phyloP scores from a whole-genome alignment of 2,113 vertebrate species.

The Menura novaehollandiae region DNA sequence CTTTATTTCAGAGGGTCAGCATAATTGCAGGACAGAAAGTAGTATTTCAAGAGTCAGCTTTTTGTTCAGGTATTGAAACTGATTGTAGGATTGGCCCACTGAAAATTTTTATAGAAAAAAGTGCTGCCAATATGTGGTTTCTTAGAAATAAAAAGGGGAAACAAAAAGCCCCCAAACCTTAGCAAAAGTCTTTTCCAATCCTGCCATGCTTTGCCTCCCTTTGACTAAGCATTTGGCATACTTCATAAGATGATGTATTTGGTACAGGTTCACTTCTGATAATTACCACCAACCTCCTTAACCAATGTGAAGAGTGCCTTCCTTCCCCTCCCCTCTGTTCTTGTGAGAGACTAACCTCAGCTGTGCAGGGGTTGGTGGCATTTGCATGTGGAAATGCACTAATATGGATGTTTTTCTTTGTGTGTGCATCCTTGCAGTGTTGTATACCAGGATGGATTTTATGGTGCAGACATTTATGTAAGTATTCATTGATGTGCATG shows the following conservation, averaged over 20 bases:
- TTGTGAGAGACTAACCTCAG: conserved; percentile 74
- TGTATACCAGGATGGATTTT: conserved; percentile 99
- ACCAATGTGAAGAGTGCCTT: conserved; percentile 54
- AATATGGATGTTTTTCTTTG: conserved; percentile 87
- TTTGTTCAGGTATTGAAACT: neutral
- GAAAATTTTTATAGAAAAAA: neutral
- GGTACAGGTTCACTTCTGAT: neutral
- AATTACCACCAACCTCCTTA: conserved; percentile 65
- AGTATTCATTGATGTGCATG: conserved; percentile 88
- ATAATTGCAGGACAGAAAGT: neutral
- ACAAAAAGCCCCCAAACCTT: neutral
- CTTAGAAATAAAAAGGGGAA: neutral
- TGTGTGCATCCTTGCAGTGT: conserved; percentile 91
- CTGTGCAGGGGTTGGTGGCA: conserved; percentile 71
- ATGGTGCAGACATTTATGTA: conserved; percentile 99
- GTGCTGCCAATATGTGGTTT: neutral
- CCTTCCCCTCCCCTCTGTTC: conserved; percentile 33
- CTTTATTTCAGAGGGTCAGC: neutral
- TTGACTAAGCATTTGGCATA: neutral
- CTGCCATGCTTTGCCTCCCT: neutral
- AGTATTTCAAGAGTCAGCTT: neutral
- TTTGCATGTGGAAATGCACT: conserved; percentile 88
- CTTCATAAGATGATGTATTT: neutral
- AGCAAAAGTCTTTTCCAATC: neutral
- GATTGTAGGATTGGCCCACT: neutral